Base-by-base conservation (phyloP, 1,140 invertebrate genomes). In the Stenopsyche tienmushanensis region DNA sequence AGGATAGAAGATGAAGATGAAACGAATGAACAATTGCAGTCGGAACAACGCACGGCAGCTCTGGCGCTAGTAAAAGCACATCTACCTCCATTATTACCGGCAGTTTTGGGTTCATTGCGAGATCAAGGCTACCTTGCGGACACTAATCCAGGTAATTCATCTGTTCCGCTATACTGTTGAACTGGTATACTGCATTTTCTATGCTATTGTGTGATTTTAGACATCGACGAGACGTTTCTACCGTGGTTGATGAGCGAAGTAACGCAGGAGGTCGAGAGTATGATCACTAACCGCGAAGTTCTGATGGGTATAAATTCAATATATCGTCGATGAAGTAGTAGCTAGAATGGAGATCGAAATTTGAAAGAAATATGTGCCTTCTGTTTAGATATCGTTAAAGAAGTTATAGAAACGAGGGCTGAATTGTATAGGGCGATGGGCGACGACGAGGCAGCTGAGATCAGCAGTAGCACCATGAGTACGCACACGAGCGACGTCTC, bases 201-300 rank as follows among this genome's bases (percentile, higher is more conserved):
- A 5, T 49, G 20, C 5, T 18, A 18, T 49, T n/a, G n/a, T 21
- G 24, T 45, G 9, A 41, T 49, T 72, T 66, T 49, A 86, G 86
- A 88, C 62, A 80, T 90, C 0, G 90, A 93, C 72, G 89, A 91
- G 71, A 86, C 85, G 45, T 90, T 94, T 75, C 88, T 94, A 83
- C 90, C 91, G n/a, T 95, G 92, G 92, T 78, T 96, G 64, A 87
- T 92, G 77, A 85, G 87, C 13, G 89, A 92, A 76, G 90, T 95
- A 13, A 86, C 88, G 34, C 80, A 84, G 58, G 90, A 94, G 77
- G 83, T 94, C 65, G 85, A 91, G 42, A 87, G 86, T 47, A 86
- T 91, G 75, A 85, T 92, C 49, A 87, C 89, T 67, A 92, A 90
- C 62, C 83, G 88, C 53, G 86, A 92, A 73, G 81, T 94, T 25